Conservation (phyloP, 2,888 invertebrate genomes). For the Eremobia ochroleuca region DNA sequence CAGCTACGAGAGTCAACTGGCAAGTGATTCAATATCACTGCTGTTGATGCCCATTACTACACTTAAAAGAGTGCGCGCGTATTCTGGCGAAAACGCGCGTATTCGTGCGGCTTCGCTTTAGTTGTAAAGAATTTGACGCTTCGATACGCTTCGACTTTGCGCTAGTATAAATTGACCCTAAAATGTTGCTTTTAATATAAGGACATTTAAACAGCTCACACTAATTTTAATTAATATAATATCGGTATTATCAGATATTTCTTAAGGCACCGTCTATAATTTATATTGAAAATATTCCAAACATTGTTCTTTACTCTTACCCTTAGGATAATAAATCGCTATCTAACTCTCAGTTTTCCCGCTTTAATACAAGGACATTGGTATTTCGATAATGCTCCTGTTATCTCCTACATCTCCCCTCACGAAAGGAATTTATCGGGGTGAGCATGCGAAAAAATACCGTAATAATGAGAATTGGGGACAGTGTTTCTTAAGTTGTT, state of each 20-base stretch:
- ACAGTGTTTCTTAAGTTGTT: constrained; percentile 77
- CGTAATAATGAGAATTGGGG: constrained; percentile 88
- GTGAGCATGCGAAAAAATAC: constrained; percentile 88
- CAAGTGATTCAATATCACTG: too few species aligned
- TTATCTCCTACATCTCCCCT: constrained; percentile 88
- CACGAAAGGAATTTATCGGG: constrained; percentile 84
- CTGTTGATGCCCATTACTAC: too few species aligned
- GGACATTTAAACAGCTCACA: background rate
- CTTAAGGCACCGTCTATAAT: constrained; percentile 11
- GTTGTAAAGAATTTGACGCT: too few species aligned
- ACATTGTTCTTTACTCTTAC: constrained; percentile 61
- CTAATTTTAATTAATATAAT: constrained; percentile 1
- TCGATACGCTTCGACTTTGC: too few species aligned
- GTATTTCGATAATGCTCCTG: constrained; percentile 89
- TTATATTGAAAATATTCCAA: constrained; percentile 67
- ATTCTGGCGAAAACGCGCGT: too few species aligned
- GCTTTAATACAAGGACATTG: constrained; percentile 88
- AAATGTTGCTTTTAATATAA: too few species aligned
- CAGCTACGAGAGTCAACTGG: too few species aligned
- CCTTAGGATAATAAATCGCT: constrained; percentile 85
- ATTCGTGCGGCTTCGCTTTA: too few species aligned
- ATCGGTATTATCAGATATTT: constrained; percentile 15
- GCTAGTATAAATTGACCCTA: too few species aligned
- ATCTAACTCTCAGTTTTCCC: constrained; percentile 88
- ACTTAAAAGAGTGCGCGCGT: too few species aligned